phyloP scores from a whole-genome alignment of 2,888 invertebrate genomes.

The Chromoteleia sp. region DNA sequence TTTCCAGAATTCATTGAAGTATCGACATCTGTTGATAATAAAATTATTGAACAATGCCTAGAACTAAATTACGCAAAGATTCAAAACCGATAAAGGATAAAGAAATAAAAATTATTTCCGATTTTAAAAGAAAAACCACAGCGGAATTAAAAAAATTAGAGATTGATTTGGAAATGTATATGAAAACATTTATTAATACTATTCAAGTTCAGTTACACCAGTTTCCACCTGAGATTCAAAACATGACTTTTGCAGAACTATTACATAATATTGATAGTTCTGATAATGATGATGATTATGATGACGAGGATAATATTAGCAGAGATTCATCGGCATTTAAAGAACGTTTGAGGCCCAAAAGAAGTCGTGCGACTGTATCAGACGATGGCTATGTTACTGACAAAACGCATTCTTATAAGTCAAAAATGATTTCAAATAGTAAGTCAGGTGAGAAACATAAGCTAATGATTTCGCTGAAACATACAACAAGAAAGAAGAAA shows the following conservation, averaged over 20 bases:
- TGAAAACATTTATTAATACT: slow-evolving; percentile 3
- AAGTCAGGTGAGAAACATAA: slow-evolving; percentile 13
- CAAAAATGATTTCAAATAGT: slow-evolving; percentile 7
- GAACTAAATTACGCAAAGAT: slow-evolving; percentile 13
- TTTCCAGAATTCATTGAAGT: not conserved
- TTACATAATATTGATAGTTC: not conserved
- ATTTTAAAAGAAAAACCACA: slow-evolving; percentile 37
- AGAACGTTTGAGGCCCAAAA: not conserved
- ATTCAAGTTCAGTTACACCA: slow-evolving; percentile 48
- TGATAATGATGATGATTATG: slow-evolving; percentile 24
- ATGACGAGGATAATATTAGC: slow-evolving; percentile 28
- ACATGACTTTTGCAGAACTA: slow-evolving; percentile 32
- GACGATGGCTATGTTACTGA: slow-evolving; percentile 60
- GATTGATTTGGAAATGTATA: slow-evolving; percentile 44
- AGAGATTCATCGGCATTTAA: slow-evolving; percentile 25
- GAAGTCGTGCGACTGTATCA: slow-evolving; percentile 10
- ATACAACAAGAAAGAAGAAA: slow-evolving; percentile 18
- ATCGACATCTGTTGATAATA: too few species aligned
- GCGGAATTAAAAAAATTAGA: slow-evolving; percentile 43
- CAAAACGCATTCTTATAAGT: slow-evolving; percentile 37
- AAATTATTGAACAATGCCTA: slow-evolving; percentile 12
- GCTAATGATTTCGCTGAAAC: not conserved
- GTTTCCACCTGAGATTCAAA: slow-evolving; percentile 44
- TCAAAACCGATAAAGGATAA: not conserved
- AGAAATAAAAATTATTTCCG: slow-evolving; percentile 34